Evolutionary conservation across 1,140 invertebrate genomes (phyloP).

Genomic region (Lethocerus indicus): DNA sequence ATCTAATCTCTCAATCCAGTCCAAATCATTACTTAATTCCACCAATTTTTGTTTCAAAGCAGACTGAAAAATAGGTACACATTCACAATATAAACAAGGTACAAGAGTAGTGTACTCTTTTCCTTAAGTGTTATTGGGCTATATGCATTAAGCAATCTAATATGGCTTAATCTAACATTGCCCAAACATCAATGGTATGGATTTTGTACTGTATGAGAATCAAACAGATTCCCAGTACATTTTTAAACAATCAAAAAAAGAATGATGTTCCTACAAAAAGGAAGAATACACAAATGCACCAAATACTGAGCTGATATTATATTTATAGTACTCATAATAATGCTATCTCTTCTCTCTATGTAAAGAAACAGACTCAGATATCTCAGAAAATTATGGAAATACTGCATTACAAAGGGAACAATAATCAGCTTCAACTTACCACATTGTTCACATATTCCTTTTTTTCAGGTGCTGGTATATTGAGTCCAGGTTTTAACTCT

Average conservation of each 20-base stretch:
- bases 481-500: conserved; percentile 65
- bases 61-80: conserved; percentile 25
- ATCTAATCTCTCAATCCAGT: conserved; percentile 77
- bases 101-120: not conserved
- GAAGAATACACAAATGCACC: too few relatives aligned
- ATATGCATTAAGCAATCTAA: too few relatives aligned
- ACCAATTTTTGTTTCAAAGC: conserved; percentile 52
- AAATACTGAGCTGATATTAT: too few relatives aligned
- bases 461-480: conserved; percentile 41
- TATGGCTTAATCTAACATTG: too few relatives aligned
- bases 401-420: not conserved
- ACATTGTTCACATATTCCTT: conserved; percentile 46
- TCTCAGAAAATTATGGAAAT: not conserved
- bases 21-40: conserved; percentile 49
- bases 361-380: not conserved
- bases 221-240: too few relatives aligned
- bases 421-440: conserved; percentile 25
- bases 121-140: not conserved
- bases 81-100: not conserved
- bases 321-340: not conserved
- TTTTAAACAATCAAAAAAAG: too few relatives aligned
- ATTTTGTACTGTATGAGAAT: too few relatives aligned
- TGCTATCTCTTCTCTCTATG: not conserved
- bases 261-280: too few relatives aligned
- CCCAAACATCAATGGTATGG: too few relatives aligned